Conservation (phyloP, 2,113 vertebrate species). For the Carollia perspicillata region DNA sequence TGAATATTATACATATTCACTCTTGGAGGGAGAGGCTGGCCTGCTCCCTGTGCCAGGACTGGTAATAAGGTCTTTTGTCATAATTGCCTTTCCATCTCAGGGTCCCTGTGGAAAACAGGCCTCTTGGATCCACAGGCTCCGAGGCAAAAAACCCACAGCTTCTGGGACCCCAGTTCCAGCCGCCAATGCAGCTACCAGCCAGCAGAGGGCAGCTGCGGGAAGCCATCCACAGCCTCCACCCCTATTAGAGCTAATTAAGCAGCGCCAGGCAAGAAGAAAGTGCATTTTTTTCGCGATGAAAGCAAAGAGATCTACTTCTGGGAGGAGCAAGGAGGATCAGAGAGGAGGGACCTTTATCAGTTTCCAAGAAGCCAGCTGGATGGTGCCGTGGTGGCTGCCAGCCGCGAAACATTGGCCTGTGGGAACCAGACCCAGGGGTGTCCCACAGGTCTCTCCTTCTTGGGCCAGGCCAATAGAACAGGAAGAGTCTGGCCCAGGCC, state of each 20-base stretch:
- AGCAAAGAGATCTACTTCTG: neutral
- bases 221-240: conserved; percentile 52
- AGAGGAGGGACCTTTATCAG: neutral
- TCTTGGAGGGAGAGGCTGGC: neutral
- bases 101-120: neutral
- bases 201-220: conserved; percentile 83
- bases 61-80: neutral
- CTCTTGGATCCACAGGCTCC: fast-evolving
- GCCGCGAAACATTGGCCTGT: conserved; percentile 32
- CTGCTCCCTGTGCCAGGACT: neutral
- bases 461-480: neutral
- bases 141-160: neutral
- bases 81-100: neutral
- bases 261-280: neutral
- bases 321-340: neutral
- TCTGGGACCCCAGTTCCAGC: neutral
- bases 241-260: neutral
- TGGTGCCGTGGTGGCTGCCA: conserved; percentile 24
- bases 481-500: neutral
- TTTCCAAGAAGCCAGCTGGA: conserved; percentile 48
- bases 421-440: conserved; percentile 24
- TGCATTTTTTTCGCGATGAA: conserved; percentile 14
- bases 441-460: neutral
- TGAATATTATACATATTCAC: too few species aligned
- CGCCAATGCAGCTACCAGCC: conserved; percentile 59